Base-by-base conservation (phyloP, 2,797 vertebrate species). In the Rallus crepitans region DNA sequence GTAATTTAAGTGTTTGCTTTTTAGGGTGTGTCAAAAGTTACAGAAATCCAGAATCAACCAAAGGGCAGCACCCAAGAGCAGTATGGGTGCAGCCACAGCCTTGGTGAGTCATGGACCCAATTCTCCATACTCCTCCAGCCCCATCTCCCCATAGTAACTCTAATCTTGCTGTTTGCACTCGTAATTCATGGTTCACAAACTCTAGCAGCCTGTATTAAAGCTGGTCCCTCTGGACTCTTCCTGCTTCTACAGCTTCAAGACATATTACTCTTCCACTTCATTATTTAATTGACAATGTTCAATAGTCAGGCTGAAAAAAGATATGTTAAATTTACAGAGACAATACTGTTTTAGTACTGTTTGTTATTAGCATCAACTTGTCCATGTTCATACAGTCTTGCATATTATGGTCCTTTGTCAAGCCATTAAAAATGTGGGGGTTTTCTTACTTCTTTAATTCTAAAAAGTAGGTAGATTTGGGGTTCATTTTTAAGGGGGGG, bases 151-250 rank as follows among this genome's bases (percentile, higher is more conserved):
- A 2, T 42, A 12, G 24, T 56, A 55, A 60, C 68, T n/a, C 21
- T 12, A 30, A 45, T 84, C 55, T 68, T 89, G 21, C 70, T 47
- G 19, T 14, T 53, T 69, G 28, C 15, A 21, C 40, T 75, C 23
- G 3, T 35, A 21, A 76, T 45, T 85, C 70, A 27, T 4, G 24
- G 37, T 48, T 79, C 37, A 57, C 35, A 57, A 24, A 23, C 7
- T 35, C 60, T 24, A 21, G 45, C 61, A 65, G 15, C 20, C 39
- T 15, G 0, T 39, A 35, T 86, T 68, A 64, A 39, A 0, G 0
- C 11, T 48, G 17, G 5, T 86, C 65, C n/a, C 50, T 56, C 30
- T 83, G 66, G 45, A 30, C 28, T 69, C 18, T 18, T 12, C 2
- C 23, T 79, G 23, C 20, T 73, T 78, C 59, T 89, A 5, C 19